Evolutionary conservation across 2,888 invertebrate species (phyloP).

Genomic region (Dryocosmus kuriphilus): DNA sequence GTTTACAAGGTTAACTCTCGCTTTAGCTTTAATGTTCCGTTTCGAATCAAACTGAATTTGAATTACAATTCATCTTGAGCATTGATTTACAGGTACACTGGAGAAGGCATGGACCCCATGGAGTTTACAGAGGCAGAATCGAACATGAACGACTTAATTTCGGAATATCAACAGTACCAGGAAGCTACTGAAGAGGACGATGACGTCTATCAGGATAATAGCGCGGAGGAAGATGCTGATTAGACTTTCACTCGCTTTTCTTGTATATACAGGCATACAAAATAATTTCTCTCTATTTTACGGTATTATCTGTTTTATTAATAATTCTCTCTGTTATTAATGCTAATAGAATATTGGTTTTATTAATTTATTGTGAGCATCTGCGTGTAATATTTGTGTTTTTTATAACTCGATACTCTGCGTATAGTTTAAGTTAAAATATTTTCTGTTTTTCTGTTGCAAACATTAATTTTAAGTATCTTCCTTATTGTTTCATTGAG

Average conservation of each 20-base stretch:
- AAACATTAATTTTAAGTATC: too few species aligned
- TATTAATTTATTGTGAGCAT: too few species aligned
- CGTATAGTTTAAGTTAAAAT: too few species aligned
- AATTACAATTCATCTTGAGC: too few species aligned
- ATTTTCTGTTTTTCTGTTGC: too few species aligned
- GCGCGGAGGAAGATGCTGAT: slow-evolving; percentile 78
- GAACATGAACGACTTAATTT: too few species aligned
- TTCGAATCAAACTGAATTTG: too few species aligned
- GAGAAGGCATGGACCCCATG: slow-evolving; percentile 98
- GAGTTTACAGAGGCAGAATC: slow-evolving; percentile 98
- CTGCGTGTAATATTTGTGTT: not conserved
- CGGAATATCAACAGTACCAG: slow-evolving; percentile 96
- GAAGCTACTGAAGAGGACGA: slow-evolving; percentile 91
- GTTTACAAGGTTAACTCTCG: too few species aligned
- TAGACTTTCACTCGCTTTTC: not conserved
- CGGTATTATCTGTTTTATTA: too few species aligned
- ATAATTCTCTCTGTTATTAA: not conserved
- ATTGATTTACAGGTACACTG: slow-evolving; percentile 79
- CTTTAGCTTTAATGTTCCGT: too few species aligned
- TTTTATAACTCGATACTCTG: not conserved
- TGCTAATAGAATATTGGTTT: not conserved
- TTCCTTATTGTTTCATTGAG: too few species aligned
- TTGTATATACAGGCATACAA: not conserved
- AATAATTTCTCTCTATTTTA: not conserved
- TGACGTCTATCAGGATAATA: slow-evolving; percentile 78